phyloP scores from a whole-genome alignment of 2,888 invertebrate species.

The Crioceris asparagi region DNA sequence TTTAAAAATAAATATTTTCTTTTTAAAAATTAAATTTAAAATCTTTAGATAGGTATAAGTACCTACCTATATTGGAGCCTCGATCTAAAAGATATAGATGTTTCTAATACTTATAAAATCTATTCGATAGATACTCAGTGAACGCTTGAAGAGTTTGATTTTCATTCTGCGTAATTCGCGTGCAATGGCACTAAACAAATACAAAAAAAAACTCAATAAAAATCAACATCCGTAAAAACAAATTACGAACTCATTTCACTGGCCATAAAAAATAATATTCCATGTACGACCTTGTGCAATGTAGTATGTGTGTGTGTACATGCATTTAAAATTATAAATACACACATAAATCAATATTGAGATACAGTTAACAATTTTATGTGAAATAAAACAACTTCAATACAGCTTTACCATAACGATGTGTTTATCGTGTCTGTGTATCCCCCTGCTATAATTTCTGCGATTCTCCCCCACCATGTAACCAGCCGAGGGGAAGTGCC shows the following conservation, averaged over 20 bases:
- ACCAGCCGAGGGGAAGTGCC: constrained; percentile 22
- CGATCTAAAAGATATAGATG: too few species aligned
- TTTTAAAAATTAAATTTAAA: too few species aligned
- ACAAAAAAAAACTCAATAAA: constrained; percentile 12
- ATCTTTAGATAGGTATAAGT: too few species aligned
- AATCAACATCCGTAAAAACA: constrained; percentile 14
- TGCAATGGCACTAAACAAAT: constrained; percentile 1
- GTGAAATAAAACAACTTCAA: constrained; percentile 35
- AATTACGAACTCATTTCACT: constrained; percentile 14
- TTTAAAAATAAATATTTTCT: too few species aligned
- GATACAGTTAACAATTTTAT: constrained; percentile 38
- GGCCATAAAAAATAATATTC: constrained; percentile 15
- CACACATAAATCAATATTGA: constrained; percentile 36
- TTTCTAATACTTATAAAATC: too few species aligned
- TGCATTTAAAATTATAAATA: constrained; percentile 23
- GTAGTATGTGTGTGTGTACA: too few species aligned
- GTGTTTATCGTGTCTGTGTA: constrained; percentile 36
- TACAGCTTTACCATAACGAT: constrained; percentile 40
- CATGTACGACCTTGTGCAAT: constrained; percentile 22
- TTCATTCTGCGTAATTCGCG: neutral
- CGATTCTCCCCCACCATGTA: constrained; percentile 19
- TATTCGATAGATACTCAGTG: too few species aligned
- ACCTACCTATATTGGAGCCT: too few species aligned
- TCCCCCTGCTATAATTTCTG: constrained; percentile 22
- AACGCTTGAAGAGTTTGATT: too few species aligned